Base-by-base conservation (phyloP, 2,888 invertebrate species). In the Dinocampus coccinellae region DNA sequence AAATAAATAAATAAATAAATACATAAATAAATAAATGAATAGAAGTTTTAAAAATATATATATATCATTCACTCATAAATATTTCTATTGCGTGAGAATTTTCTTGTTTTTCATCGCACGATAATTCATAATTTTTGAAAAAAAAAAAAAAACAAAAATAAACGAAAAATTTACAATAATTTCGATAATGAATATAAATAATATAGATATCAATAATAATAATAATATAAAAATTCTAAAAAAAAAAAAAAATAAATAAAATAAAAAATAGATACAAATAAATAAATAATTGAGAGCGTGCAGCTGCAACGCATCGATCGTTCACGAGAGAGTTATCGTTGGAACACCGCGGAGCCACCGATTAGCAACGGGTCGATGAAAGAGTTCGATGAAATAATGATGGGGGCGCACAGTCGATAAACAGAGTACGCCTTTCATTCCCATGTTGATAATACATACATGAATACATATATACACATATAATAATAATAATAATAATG, bases 351-450 rank as follows among this genome's bases (percentile, higher is more conserved):
- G 63, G 74, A 61, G 72, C 62, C n/a, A 73, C 68, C 74, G 76
- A 79, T 79, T 78, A 76, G 78, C 75, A 72, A 74, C 62, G 58
- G 78, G 65, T 79, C 84, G 84, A 81, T 83, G 83, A 85, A 85
- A 83, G 84, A 82, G 83, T 84, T 84, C 80, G 85, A 85, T 83
- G 83, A 80, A 84, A 83, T 86, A 86, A 86, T 86, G 82, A 85
- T 78, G 81, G 84, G 47, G 47, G 47, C 79, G 81, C 71, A 71
- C 77, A 76, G 77, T 77, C 82, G 82, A 85, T 85, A 83, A 84
- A 85, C 81, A 81, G n/a, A n/a, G 82, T 81, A 78, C 80, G 80
- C 79, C 79, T 80, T 72, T 77, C 73, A 73, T 61, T 64, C 63
- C 22, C 70, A 74, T 75, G 78, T 75, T 78, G 79, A 78, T 77